These are phyloP conservation scores for Drosophila arizonae DNA, from an alignment of 1,140 invertebrate species.

Conservation along the genomic window DNA sequence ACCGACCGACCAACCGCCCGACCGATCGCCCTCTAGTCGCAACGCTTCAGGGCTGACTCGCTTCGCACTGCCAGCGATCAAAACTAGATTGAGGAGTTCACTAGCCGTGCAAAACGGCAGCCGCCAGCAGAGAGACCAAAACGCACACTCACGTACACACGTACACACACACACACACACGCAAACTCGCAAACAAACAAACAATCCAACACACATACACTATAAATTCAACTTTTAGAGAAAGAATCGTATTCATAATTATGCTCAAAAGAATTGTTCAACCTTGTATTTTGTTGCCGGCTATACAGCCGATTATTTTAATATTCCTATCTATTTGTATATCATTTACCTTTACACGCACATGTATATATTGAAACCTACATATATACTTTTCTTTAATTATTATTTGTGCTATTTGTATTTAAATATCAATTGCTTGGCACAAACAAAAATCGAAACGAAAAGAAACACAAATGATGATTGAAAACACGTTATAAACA, in stretches of 20 bases:
- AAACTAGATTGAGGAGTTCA: constrained; percentile 17
- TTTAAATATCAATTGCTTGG: constrained; percentile 3
- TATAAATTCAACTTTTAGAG: background rate
- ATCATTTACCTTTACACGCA: background rate
- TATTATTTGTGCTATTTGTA: constrained; percentile 16
- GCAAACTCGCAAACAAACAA: background rate
- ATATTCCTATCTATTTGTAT: constrained; percentile 6
- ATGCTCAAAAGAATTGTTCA: constrained; percentile 41
- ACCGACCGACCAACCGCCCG: constrained; percentile 2
- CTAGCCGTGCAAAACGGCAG: constrained; percentile 12
- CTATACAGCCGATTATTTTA: constrained; percentile 3
- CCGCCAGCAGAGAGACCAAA: constrained; percentile 18
- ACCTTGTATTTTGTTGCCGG: constrained; percentile 32
- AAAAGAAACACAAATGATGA: background rate
- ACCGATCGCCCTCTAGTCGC: constrained; percentile 1
- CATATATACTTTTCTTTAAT: background rate
- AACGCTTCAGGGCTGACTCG: background rate
- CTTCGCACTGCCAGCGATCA: constrained; percentile 33
- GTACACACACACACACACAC: background rate
- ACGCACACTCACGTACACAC: background rate
- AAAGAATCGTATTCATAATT: constrained; percentile 25
- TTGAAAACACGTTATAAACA: background rate
- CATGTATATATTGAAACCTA: constrained; percentile 7
- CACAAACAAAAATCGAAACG: background rate
- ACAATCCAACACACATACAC: background rate